Evolutionary conservation across 2,113 vertebrate species (phyloP).

Genomic region (Cebus imitator): DNA sequence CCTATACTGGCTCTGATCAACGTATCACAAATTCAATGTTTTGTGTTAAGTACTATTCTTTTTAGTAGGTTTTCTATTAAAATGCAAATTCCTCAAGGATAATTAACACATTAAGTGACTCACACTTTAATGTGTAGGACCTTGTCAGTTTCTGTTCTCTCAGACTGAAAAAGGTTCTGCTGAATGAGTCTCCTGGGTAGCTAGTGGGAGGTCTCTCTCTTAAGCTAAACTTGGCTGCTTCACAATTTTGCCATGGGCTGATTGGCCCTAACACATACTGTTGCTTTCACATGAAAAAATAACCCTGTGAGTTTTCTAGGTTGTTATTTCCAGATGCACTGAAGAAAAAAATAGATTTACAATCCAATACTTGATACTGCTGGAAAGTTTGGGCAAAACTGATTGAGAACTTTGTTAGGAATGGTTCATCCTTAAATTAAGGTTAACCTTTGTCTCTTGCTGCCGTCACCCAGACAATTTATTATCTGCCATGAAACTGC

Average conservation of each 20-base stretch:
- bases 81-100: neutral
- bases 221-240: neutral
- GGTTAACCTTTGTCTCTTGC: neutral
- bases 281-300: neutral
- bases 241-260: neutral
- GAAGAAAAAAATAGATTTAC: neutral
- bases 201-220: neutral
- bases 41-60: neutral
- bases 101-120: conserved; percentile 38
- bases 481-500: conserved; percentile 12
- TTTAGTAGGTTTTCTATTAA: neutral
- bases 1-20: neutral
- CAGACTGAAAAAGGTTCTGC: neutral
- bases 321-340: neutral
- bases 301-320: neutral
- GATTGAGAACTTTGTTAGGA: neutral
- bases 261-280: neutral
- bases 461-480: conserved; percentile 8
- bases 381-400: conserved; percentile 11
- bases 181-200: neutral
- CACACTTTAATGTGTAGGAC: neutral
- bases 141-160: neutral
- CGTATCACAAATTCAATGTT: neutral
- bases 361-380: neutral
- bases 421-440: conserved; percentile 42